Percentiles rank a stretch among this genome's conserved stretches.
phyloP scores from a whole-genome alignment of 2,113 vertebrate genomes.

The Arizona elegans region DNA sequence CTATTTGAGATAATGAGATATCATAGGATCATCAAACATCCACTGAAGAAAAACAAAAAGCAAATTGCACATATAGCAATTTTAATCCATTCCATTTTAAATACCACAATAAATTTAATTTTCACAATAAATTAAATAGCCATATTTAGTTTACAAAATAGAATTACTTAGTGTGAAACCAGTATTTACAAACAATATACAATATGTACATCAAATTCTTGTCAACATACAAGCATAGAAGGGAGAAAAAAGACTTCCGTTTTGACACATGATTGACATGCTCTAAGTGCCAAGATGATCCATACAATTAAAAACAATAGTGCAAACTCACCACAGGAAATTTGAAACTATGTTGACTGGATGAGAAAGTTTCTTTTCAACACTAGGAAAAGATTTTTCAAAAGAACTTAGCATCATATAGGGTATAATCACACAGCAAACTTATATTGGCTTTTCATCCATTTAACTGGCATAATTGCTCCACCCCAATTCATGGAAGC shows the following conservation, averaged over 20 bases:
- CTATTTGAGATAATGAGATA: neutral
- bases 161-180: slow-evolving; percentile 84
- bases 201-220: slow-evolving; percentile 75
- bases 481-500: neutral
- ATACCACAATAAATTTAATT: slow-evolving; percentile 84
- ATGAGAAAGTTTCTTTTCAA: slow-evolving; percentile 68
- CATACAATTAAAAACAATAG: slow-evolving; percentile 68
- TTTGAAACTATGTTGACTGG: slow-evolving; percentile 64
- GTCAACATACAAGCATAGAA: slow-evolving; percentile 62
- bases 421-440: slow-evolving; percentile 7
- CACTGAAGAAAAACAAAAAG: slow-evolving; percentile 44
- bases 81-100: slow-evolving; percentile 85
- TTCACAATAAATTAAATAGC: slow-evolving; percentile 85
- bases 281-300: slow-evolving; percentile 67
- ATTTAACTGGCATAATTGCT: neutral
- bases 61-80: slow-evolving; percentile 69
- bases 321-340: slow-evolving; percentile 76
- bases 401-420: slow-evolving; percentile 59
- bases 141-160: slow-evolving; percentile 87
- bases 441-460: neutral
- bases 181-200: slow-evolving; percentile 81
- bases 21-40: neutral
- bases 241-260: slow-evolving; percentile 58
- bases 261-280: slow-evolving; percentile 69
- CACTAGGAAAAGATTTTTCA: slow-evolving; percentile 75